Base-by-base conservation (phyloP, 2,113 vertebrate species). In the Lasiurus cinereus region DNA sequence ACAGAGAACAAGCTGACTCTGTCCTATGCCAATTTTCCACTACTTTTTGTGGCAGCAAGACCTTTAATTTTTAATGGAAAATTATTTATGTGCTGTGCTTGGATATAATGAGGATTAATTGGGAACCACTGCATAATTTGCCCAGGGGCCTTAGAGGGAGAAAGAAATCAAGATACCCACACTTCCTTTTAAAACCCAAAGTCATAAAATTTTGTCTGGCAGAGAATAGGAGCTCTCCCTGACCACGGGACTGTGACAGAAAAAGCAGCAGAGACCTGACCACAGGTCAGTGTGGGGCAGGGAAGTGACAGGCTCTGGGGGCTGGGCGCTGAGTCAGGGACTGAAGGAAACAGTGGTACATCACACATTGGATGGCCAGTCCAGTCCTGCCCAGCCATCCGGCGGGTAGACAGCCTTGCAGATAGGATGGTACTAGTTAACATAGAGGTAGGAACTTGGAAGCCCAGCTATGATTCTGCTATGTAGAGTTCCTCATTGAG, bases 31-130 rank as follows among this genome's bases (percentile, higher is more conserved):
- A 77, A 77, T 56, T 86, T 78, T 16, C 39, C 24, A 67, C 39
- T 36, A 50, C 18, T 85, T 83, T 73, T 69, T 70, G 59, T 80
- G 66, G 59, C 80, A 93, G 59, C 50, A 83, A 96, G 83, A 96
- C 33, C 79, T 94, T 91, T 83, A n/a, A 76, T 86, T 94, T 91
- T 90, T 70, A 93, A 50, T 83, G 76, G 33, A 15, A 93, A 90
- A 77, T 92, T 83, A 93, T 80, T 62, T 76, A 83, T 48, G 8
- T 33, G 13, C 56, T 77, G 16, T 77, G 46, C 67, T 56, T 36
- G 8, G 77, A 92, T 85, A 74, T 70, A 80, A 6, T 72, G 77
- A 92, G 52, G 62, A 93, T 86, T 95, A 95, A 93, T 90, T 72
- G 33, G 84, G 27, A 95, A 90, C 24, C 76, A 80, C 4, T 33